A percentile compares a stretch with the other conserved stretches of the same genome.
Conservation (phyloP, 2,888 invertebrate species). For the Cerceris rybyensis region DNA sequence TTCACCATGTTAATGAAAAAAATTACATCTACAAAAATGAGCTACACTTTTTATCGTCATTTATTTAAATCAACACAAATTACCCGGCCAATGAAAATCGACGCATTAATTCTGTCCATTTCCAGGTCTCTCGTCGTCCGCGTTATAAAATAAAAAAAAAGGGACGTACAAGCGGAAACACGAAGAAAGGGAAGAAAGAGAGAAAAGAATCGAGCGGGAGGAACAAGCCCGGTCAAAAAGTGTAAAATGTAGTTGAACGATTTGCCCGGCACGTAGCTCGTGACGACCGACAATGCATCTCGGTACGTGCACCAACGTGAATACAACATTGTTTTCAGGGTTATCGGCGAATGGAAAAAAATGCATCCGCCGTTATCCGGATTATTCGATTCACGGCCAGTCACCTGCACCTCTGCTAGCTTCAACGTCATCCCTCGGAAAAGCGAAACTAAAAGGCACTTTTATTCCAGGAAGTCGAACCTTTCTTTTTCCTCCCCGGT, state of each 20-base stretch:
- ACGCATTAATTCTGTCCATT: not conserved
- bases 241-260: slow-evolving; percentile 63
- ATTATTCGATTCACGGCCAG: slow-evolving; percentile 58
- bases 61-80: too few species aligned
- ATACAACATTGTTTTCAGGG: slow-evolving; percentile 64
- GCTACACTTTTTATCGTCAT: too few species aligned
- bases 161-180: not conserved
- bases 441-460: slow-evolving; percentile 25
- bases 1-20: too few species aligned
- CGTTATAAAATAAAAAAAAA: not conserved
- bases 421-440: slow-evolving; percentile 30
- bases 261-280: slow-evolving; percentile 43
- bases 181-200: not conserved
- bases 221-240: slow-evolving; percentile 44
- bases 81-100: not conserved
- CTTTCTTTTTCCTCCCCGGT: not conserved
- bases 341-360: slow-evolving; percentile 52
- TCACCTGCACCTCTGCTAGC: slow-evolving; percentile 47
- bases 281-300: slow-evolving; percentile 44
- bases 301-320: slow-evolving; percentile 25
- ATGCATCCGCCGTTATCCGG: slow-evolving; percentile 52
- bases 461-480: not conserved
- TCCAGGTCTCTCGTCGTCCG: not conserved
- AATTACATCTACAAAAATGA: too few species aligned
- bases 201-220: not conserved